phyloP scores from a whole-genome alignment of 92 coral and sea anemone genomes.

The Epizoanthus stellaris region DNA sequence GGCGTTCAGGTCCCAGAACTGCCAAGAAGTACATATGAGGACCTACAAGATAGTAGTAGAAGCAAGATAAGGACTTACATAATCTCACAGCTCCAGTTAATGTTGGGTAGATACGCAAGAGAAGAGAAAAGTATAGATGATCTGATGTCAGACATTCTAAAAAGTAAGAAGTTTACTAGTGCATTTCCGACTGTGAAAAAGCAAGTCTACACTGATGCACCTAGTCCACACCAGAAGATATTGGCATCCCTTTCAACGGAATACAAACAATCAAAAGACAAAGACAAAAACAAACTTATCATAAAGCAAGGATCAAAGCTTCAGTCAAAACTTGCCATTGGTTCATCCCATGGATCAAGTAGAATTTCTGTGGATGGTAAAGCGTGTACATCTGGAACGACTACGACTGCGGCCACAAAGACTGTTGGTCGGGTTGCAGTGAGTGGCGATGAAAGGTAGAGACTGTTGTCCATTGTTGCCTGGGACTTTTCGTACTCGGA shows the following conservation, averaged over 20 bases:
- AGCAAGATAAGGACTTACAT: no score
- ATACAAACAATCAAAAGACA: background rate
- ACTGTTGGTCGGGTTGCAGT: background rate
- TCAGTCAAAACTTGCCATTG: background rate
- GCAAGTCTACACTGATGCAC: no score
- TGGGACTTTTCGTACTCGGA: slow-evolving; percentile 26
- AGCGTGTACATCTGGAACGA: background rate
- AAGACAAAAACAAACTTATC: background rate
- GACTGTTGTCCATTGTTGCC: slow-evolving; percentile 49
- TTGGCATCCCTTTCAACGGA: background rate
- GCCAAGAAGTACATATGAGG: no score
- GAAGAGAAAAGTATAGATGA: no score
- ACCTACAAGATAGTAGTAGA: no score
- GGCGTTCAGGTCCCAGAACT: no score
- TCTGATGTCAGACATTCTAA: no score
- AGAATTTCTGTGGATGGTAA: background rate
- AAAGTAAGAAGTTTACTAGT: no score
- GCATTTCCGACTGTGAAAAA: no score
- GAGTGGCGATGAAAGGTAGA: slow-evolving; percentile 12
- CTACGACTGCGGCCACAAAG: background rate
- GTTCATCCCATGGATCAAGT: background rate
- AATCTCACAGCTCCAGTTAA: no score
- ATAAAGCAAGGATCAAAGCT: background rate
- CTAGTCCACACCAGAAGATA: background rate
- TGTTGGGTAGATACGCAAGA: no score